Evolutionary conservation across 2,113 vertebrate species (phyloP).

Genomic region (Hemiprocne comata): DNA sequence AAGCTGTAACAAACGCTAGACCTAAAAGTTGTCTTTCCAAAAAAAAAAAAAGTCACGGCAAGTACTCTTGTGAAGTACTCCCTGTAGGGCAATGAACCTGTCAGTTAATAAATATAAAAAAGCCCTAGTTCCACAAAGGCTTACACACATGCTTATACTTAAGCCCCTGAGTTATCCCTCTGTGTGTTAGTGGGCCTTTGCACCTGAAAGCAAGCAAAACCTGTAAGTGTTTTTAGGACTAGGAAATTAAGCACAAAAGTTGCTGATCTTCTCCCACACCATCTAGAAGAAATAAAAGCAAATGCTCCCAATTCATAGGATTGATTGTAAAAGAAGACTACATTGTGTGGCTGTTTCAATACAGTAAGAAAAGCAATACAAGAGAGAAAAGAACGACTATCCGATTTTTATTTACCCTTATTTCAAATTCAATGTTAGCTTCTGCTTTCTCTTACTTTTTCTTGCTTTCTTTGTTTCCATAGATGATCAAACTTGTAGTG

Average conservation of each 20-base stretch:
- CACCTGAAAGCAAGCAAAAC: not conserved
- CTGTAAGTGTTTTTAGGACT: not conserved
- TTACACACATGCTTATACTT: constrained; percentile 32
- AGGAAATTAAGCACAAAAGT: not conserved
- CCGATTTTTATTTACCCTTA: not conserved
- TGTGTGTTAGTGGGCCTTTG: not conserved
- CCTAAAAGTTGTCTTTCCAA: not conserved
- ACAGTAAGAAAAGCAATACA: not conserved
- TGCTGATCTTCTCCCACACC: not conserved
- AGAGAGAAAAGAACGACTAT: not conserved
- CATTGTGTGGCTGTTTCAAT: not conserved
- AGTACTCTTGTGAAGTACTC: not conserved
- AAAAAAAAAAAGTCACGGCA: not conserved
- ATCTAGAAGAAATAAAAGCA: constrained; percentile 10
- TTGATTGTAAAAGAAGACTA: not conserved
- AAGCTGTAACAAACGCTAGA: not conserved
- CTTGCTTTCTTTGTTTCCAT: not conserved
- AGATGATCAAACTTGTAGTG: not conserved
- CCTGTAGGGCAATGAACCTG: constrained; percentile 4
- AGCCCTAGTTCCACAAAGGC: not conserved
- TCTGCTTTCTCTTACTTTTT: not conserved
- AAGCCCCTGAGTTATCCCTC: not conserved
- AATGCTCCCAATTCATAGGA: not conserved
- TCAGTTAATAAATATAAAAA: constrained; percentile 10
- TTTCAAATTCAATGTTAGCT: not conserved